phyloP scores from a whole-genome alignment of 2,797 vertebrate genomes.

The Lutjanus campechanus region DNA sequence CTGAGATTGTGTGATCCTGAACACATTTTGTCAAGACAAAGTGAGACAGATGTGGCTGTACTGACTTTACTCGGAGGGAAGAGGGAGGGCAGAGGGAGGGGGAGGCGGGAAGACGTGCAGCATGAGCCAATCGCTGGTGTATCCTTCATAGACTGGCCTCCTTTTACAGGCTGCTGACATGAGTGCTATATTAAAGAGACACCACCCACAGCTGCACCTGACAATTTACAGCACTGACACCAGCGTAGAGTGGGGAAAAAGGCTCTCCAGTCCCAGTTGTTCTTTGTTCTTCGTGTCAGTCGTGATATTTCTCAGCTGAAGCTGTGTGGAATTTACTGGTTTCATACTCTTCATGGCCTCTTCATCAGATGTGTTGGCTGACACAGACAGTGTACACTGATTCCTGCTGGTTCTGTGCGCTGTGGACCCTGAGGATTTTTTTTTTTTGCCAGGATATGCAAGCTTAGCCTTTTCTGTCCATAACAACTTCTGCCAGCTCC shows the following conservation, averaged over 20 bases:
- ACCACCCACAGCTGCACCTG: constrained; percentile 89
- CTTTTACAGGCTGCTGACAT: constrained; percentile 90
- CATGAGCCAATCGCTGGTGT: constrained; percentile 64
- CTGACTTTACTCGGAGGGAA: constrained; percentile 59
- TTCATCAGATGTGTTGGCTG: constrained; percentile 11
- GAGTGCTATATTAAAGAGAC: constrained; percentile 87
- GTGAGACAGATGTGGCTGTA: constrained; percentile 70
- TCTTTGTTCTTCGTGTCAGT: constrained; percentile 64
- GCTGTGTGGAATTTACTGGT: constrained; percentile 61
- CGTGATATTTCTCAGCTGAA: constrained; percentile 43
- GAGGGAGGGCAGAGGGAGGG: constrained; percentile 24
- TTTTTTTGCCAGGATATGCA: constrained; percentile 16
- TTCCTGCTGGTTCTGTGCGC: constrained; percentile 33
- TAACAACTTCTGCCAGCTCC: not conserved
- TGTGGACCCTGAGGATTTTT: not conserved
- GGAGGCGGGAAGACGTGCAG: constrained; percentile 6
- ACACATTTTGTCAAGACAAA: constrained; percentile 50
- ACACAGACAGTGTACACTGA: not conserved
- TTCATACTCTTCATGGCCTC: constrained; percentile 25
- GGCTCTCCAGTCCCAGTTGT: constrained; percentile 17
- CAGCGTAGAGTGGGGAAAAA: constrained; percentile 23
- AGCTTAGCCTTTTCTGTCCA: constrained; percentile 16
- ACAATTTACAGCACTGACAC: constrained; percentile 84
- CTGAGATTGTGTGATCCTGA: not conserved
- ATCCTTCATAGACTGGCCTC: constrained; percentile 83